phyloP scores from a whole-genome alignment of 2,113 vertebrate species.

The Channa maculata region DNA sequence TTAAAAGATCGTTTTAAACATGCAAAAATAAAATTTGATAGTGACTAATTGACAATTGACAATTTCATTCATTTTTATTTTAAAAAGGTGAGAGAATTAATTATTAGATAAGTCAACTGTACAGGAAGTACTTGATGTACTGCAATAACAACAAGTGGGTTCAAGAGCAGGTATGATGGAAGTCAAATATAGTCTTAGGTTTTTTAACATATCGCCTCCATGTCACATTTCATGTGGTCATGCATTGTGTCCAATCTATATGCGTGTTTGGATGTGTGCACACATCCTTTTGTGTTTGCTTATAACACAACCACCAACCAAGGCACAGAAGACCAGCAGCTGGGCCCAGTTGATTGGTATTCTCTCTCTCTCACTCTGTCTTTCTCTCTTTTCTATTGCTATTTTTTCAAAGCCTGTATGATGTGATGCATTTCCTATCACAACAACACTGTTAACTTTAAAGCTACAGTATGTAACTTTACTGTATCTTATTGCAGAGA shows the following conservation, averaged over 20 bases:
- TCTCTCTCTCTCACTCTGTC: no score
- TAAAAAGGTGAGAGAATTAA: no score
- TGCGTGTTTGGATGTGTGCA: no score
- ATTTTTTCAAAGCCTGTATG: slow-evolving; percentile 26
- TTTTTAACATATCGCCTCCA: no score
- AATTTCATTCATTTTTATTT: background rate
- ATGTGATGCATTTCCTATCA: slow-evolving; percentile 7
- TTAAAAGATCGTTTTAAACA: background rate
- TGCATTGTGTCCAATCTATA: background rate
- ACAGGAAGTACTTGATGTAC: no score
- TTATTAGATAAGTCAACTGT: no score
- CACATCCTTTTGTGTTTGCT: no score
- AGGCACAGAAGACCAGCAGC: slow-evolving; percentile 11
- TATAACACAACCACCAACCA: no score
- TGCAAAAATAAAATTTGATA: background rate
- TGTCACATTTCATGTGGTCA: background rate
- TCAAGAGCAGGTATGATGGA: background rate
- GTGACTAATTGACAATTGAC: rapidly evolving
- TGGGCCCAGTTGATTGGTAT: slow-evolving; percentile 1
- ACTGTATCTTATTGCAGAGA: no score
- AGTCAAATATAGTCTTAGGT: no score
- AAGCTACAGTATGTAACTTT: background rate
- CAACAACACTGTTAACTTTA: background rate
- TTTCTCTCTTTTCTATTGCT: slow-evolving; percentile 4
- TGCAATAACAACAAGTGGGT: background rate